These are phyloP conservation scores for Agonopterix arenella DNA, from an alignment of 2,888 invertebrate species.

Conservation along the genomic window DNA sequence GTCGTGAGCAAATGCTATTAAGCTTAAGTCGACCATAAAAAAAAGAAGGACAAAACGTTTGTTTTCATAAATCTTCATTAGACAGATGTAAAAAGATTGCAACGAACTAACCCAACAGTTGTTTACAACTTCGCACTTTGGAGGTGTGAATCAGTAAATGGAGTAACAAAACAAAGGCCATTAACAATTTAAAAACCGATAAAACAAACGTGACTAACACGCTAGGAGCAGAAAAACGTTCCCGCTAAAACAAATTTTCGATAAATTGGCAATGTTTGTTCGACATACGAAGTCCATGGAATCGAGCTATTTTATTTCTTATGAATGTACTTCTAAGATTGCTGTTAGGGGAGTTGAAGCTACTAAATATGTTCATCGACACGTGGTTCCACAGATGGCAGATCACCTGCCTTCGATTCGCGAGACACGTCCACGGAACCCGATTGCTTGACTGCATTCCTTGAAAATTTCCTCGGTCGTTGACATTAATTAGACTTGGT, in stretches of 20 bases:
- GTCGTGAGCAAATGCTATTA: too few relatives aligned
- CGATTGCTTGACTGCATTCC: slow-evolving; percentile 43
- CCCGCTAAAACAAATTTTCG: slow-evolving; percentile 6
- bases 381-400: slow-evolving; percentile 62
- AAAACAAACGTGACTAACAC: slow-evolving; percentile 5
- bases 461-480: slow-evolving; percentile 41
- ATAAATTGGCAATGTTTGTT: slow-evolving; percentile 6
- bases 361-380: slow-evolving; percentile 34
- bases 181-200: slow-evolving; percentile 6
- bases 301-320: slow-evolving; percentile 7
- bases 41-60: too few relatives aligned
- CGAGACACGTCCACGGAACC: slow-evolving; percentile 19
- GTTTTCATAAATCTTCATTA: too few relatives aligned
- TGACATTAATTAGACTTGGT: slow-evolving; percentile 32
- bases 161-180: too few relatives aligned
- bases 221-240: too few relatives aligned
- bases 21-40: too few relatives aligned
- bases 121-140: too few relatives aligned
- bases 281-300: not conserved
- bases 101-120: too few relatives aligned
- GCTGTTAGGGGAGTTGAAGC: too few relatives aligned
- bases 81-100: too few relatives aligned
- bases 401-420: slow-evolving; percentile 51
- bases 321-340: too few relatives aligned
- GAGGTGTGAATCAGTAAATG: too few relatives aligned